Percentiles rank a stretch among this genome's conserved stretches.
Evolutionary conservation across 2,113 vertebrate species (phyloP).

Genomic region (Lanius ludovicianus): DNA sequence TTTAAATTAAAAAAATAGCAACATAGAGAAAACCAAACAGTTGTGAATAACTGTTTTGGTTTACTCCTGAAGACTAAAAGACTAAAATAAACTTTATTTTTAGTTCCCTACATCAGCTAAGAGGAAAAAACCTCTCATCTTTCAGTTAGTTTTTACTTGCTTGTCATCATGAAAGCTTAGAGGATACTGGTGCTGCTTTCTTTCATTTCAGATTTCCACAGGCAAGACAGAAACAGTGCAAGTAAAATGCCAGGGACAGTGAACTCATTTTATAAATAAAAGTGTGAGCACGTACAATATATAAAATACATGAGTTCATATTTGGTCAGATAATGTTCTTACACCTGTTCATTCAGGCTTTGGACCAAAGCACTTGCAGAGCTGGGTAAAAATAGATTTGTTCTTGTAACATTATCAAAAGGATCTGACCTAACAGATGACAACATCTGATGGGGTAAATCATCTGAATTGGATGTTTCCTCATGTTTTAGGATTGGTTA

Average conservation of each 20-base stretch:
- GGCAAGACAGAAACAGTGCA: not conserved
- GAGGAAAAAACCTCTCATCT: not conserved
- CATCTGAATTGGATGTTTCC: slow-evolving; percentile 68
- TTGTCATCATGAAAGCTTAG: not conserved
- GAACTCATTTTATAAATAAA: slow-evolving; percentile 58
- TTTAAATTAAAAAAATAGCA: not conserved
- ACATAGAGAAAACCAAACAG: not conserved
- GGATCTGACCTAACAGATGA: slow-evolving; percentile 54
- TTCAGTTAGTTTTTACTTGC: not conserved
- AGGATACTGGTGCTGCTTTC: not conserved
- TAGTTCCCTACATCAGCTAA: not conserved
- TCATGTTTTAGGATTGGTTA: slow-evolving; percentile 56
- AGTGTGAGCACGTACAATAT: slow-evolving; percentile 28
- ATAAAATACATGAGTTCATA: slow-evolving; percentile 65
- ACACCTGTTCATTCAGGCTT: slow-evolving; percentile 76
- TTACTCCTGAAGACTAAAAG: not conserved
- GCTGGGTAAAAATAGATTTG: slow-evolving; percentile 71
- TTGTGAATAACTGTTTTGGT: not conserved
- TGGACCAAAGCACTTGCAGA: slow-evolving; percentile 62
- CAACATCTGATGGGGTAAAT: slow-evolving; percentile 53
- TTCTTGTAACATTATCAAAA: slow-evolving; percentile 66
- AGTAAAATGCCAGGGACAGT: not conserved
- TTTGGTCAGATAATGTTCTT: slow-evolving; percentile 53
- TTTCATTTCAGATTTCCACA: slow-evolving; percentile 5
- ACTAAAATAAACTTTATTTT: not conserved